phyloP scores from a whole-genome alignment of 2,113 vertebrate genomes.

The Microcebus griseorufus region DNA sequence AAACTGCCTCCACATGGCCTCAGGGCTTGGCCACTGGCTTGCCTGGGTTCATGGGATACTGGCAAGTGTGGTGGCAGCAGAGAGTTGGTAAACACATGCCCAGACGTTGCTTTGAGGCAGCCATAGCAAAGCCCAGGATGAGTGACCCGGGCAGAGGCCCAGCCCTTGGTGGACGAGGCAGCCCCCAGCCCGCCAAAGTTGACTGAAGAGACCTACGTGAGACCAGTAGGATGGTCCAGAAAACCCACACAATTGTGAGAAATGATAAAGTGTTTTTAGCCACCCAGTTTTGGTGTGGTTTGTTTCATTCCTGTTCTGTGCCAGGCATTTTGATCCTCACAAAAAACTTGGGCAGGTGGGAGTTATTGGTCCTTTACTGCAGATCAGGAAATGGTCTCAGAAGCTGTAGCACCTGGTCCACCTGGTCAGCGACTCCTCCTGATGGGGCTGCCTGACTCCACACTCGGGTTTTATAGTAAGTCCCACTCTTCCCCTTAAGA shows the following conservation, averaged over 20 bases:
- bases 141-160: too few species aligned
- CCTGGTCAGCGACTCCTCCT: not conserved
- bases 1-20: not conserved
- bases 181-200: rapidly evolving
- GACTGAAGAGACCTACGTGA: not conserved
- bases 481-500: not conserved
- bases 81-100: not conserved
- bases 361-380: not conserved
- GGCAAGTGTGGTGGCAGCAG: not conserved
- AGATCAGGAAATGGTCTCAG: not conserved
- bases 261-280: not conserved
- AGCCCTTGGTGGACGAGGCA: rapidly evolving
- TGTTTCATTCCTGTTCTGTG: not conserved
- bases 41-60: too few species aligned
- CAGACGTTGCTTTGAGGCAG: not conserved
- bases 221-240: not conserved
- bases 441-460: not conserved
- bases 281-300: not conserved
- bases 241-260: not conserved
- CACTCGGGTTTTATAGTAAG: not conserved
- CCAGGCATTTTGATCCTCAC: not conserved
- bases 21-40: rapidly evolving
- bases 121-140: not conserved
- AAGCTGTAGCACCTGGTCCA: not conserved
- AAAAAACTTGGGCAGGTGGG: not conserved